phyloP scores from a whole-genome alignment of 1,140 invertebrate species.

The Bactericera cockerelli region DNA sequence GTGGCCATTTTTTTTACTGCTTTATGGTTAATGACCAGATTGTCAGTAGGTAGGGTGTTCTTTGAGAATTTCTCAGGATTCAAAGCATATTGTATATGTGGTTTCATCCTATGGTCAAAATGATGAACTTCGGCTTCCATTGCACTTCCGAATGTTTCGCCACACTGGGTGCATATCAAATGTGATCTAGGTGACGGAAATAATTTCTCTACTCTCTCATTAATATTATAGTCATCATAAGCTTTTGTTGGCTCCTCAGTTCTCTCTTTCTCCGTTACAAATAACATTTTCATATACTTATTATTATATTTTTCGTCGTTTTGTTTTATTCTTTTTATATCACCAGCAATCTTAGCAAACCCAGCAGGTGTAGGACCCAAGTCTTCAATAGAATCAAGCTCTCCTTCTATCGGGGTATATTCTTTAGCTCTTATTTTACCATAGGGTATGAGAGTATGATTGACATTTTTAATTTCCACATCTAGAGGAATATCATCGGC shows the following conservation, averaged over 20 bases:
- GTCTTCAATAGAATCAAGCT: neutral
- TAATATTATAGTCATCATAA: neutral
- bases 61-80: neutral
- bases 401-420: neutral
- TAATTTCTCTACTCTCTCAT: neutral
- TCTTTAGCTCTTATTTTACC: neutral
- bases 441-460: neutral
- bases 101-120: neutral
- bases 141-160: neutral
- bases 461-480: neutral
- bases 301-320: neutral
- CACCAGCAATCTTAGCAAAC: neutral
- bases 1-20: neutral
- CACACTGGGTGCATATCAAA: neutral
- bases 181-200: neutral
- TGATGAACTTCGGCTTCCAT: neutral
- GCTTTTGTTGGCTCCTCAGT: neutral
- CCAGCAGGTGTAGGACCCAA: neutral
- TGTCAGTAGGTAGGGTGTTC: neutral
- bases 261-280: slow-evolving; percentile 1
- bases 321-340: neutral
- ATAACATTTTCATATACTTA: neutral
- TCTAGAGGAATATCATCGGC: neutral
- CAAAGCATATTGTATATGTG: neutral
- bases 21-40: neutral